Percentiles rank a stretch among this genome's conserved stretches.
phyloP scores from a whole-genome alignment of 2,113 vertebrate genomes.

The Aegotheles bennettii region DNA sequence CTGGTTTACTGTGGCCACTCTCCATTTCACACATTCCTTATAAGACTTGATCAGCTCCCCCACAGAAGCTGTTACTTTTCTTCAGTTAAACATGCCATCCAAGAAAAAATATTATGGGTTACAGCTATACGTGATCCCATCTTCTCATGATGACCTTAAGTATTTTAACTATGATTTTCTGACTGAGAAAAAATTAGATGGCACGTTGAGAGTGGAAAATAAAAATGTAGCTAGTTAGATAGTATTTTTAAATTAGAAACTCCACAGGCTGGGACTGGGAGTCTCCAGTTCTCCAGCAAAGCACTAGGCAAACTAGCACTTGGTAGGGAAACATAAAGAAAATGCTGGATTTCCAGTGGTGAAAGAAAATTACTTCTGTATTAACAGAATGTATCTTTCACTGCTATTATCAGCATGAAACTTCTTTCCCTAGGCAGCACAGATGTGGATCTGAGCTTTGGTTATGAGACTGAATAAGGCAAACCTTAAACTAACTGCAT shows the following conservation, averaged over 20 bases:
- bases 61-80: conserved; percentile 37
- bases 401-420: neutral
- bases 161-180: neutral
- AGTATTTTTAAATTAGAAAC: neutral
- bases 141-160: neutral
- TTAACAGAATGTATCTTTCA: neutral
- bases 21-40: neutral
- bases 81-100: neutral
- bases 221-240: neutral
- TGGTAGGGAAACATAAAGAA: neutral
- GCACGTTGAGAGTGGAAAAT: neutral
- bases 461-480: neutral
- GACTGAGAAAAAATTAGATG: neutral
- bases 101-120: neutral
- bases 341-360: neutral
- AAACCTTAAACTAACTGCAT: neutral
- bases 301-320: neutral
- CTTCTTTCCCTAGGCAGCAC: neutral
- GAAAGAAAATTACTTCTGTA: neutral
- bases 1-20: neutral
- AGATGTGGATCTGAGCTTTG: neutral
- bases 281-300: neutral
- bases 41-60: neutral
- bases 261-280: neutral
- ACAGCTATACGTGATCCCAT: neutral